Evolutionary conservation across 2,113 vertebrate genomes (phyloP).

Genomic region (Rhipidura dahli): DNA sequence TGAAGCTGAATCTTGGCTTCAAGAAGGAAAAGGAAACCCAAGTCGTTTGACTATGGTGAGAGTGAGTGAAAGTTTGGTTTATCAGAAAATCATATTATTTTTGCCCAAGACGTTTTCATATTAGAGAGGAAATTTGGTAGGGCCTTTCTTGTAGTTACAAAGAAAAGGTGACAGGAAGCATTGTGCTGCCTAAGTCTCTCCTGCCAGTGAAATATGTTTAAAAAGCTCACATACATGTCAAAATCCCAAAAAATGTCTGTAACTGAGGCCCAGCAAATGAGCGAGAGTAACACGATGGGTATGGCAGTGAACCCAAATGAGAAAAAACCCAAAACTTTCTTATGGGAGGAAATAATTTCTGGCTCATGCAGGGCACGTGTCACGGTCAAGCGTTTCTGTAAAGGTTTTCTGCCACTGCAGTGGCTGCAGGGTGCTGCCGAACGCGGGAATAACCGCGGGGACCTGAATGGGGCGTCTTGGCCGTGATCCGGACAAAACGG

Average conservation of each 20-base stretch:
- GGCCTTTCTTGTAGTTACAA: neutral
- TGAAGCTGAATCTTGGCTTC: neutral
- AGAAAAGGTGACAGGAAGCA: neutral
- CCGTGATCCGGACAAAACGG: too few species aligned
- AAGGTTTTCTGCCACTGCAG: fast-evolving
- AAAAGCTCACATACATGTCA: neutral
- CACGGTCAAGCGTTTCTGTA: fast-evolving
- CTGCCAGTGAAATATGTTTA: neutral
- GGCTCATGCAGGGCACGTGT: fast-evolving
- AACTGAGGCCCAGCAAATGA: neutral
- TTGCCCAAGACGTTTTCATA: neutral
- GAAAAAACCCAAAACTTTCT: neutral
- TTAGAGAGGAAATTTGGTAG: neutral
- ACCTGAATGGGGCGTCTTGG: fast-evolving
- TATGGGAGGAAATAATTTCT: neutral
- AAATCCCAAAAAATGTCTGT: neutral
- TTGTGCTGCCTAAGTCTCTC: neutral
- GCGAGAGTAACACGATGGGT: fast-evolving
- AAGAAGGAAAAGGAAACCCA: neutral
- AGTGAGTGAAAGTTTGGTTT: neutral
- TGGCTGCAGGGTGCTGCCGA: fast-evolving
- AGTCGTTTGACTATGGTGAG: neutral
- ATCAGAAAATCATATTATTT: neutral
- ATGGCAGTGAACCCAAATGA: neutral
- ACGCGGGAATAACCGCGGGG: fast-evolving